These are phyloP conservation scores for Hycleus phaleratus DNA, from an alignment of 1,140 invertebrate genomes.

Conservation along the genomic window DNA sequence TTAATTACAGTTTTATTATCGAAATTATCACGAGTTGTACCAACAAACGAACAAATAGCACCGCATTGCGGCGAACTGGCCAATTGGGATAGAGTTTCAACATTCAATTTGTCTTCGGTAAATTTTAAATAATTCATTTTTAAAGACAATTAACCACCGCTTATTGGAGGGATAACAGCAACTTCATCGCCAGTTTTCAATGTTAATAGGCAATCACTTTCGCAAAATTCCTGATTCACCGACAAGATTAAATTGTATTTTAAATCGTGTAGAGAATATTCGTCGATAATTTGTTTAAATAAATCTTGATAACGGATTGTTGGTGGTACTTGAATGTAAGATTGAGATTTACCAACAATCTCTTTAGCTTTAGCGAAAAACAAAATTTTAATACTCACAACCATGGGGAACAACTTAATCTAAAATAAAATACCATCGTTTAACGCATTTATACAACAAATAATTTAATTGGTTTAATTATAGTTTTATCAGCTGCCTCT, in stretches of 20 bases:
- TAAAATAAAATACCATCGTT: not conserved
- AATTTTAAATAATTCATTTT: constrained; percentile 62
- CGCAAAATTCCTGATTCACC: constrained; percentile 69
- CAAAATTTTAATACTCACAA: constrained; percentile 54
- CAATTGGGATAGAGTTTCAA: constrained; percentile 58
- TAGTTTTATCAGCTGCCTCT: no score
- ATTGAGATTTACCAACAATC: constrained; percentile 54
- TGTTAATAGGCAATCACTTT: constrained; percentile 44
- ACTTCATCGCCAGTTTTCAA: constrained; percentile 64
- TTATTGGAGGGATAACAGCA: constrained; percentile 80
- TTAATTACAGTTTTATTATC: constrained; percentile 73
- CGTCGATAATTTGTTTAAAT: constrained; percentile 52
- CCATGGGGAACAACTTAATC: constrained; percentile 13
- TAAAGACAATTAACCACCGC: constrained; percentile 59
- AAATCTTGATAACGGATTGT: constrained; percentile 49
- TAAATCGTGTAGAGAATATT: constrained; percentile 61
- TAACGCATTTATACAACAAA: not conserved
- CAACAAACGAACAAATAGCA: constrained; percentile 82
- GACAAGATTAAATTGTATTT: constrained; percentile 66
- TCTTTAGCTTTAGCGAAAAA: constrained; percentile 87
- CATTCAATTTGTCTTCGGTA: constrained; percentile 55
- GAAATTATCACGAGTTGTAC: constrained; percentile 86
- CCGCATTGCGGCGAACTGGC: constrained; percentile 72
- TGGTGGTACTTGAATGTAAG: constrained; percentile 44
- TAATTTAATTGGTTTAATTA: no score